Conservation (phyloP, 2,113 vertebrate species). For the Uropsilus gracilis region DNA sequence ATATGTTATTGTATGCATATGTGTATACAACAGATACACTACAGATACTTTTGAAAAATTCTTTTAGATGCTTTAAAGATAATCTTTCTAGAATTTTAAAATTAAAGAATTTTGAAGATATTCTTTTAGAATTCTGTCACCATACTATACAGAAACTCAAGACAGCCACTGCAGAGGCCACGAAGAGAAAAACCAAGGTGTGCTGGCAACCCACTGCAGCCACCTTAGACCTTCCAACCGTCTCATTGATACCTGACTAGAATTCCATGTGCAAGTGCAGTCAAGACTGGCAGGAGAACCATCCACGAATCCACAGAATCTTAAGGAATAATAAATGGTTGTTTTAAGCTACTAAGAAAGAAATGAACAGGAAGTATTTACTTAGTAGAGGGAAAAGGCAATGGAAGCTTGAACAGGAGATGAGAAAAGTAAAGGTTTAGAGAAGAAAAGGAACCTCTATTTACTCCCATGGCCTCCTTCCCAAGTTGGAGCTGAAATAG, state of each 20-base stretch:
- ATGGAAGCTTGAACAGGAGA: background rate
- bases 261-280: background rate
- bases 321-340: background rate
- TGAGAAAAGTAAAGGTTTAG: background rate
- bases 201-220: background rate
- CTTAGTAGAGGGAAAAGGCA: background rate
- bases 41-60: background rate
- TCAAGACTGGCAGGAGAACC: background rate
- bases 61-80: background rate
- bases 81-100: conserved; percentile 21
- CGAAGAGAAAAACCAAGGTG: background rate
- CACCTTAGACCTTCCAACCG: background rate
- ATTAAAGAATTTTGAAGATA: background rate
- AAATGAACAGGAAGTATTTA: background rate
- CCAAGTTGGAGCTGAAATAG: background rate
- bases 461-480: background rate
- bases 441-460: background rate
- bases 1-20: background rate
- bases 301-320: background rate
- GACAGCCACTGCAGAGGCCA: background rate
- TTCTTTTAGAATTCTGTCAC: background rate
- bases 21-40: background rate
- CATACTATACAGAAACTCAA: background rate
- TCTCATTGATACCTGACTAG: background rate
- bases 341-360: background rate